Base-by-base conservation (phyloP, 1,140 invertebrate genomes). In the Papilio helenus region DNA sequence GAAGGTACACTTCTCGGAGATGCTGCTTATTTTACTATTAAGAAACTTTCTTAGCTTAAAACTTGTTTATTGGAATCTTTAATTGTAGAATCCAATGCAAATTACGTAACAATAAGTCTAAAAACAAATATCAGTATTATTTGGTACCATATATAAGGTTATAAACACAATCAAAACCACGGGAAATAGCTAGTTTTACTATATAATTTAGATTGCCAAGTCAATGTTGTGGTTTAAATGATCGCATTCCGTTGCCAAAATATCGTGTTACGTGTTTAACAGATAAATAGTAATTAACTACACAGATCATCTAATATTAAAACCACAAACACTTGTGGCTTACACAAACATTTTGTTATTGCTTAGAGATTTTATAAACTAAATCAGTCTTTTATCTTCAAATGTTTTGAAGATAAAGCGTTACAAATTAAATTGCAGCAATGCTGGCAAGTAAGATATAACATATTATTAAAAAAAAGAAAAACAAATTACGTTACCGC, bases 171-270 rank as follows among this genome's bases (percentile, higher is more conserved):
- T n/a, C 7, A 20, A 58, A 58, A 23, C 55, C 55, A 4, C 55
- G n/a, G n/a, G 7, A 23, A 3, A 23, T 9, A 61, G 20, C 23
- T 26, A 61, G n/a, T 61, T 26, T 20, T 4, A 58, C 39, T 42
- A 58, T 26, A 1, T 34, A 29, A 65, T 65, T 65, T 65, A 65
- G 23, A 65, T 65, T 29, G 61, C 8, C 20, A 20, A 61, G 23
- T 29, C 23, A 16, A 65, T 29, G 23, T 16, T 65, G 61, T 16
- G 61, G 61, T 29, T 29, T 61, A 12, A 23, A 26, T 29, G 26
- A 65, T 65, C 23, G 23, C 61, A 65, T 65, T 65, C 61, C 61
- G 23, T 14, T 65, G 12, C 61, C 61, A 65, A 29, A 65, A 65
- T 65, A 65, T 65, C 26, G 23, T 29, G 61, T 26, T 26, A 16